Percentiles rank a stretch among this genome's conserved stretches.
These are phyloP conservation scores for Hipposideros larvatus DNA, from an alignment of 2,797 vertebrate species.

Conservation along the genomic window DNA sequence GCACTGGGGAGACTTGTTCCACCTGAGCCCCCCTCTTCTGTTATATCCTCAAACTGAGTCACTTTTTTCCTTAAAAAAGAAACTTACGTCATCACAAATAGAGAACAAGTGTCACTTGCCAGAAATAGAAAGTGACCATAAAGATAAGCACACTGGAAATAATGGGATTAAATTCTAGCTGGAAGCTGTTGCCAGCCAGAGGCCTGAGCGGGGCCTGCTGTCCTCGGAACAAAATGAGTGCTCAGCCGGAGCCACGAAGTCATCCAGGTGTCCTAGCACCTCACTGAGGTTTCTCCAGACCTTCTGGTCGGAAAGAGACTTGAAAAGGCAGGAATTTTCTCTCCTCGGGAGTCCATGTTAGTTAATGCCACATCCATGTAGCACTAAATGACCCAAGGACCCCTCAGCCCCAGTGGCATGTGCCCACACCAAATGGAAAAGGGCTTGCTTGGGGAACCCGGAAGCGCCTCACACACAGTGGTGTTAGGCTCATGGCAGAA, in stretches of 20 bases:
- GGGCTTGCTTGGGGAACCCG: not conserved
- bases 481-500: not conserved
- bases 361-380: accelerated
- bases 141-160: not conserved
- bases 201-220: accelerated
- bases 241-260: accelerated
- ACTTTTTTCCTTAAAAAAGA: not conserved
- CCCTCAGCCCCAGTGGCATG: not conserved
- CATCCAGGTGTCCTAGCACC: accelerated
- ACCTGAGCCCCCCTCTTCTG: not conserved
- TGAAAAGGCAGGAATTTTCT: not conserved
- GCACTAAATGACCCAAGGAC: not conserved
- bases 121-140: not conserved
- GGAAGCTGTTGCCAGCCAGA: accelerated
- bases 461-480: not conserved
- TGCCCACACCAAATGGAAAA: not conserved
- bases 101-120: not conserved
- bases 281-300: no score
- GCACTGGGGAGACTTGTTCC: accelerated
- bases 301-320: not conserved
- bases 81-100: not conserved
- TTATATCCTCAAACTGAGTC: not conserved
- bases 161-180: not conserved
- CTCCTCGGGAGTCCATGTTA: accelerated
- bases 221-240: not conserved